Evolutionary conservation across 1,140 invertebrate species (phyloP).

Genomic region (Diuraphis noxia): DNA sequence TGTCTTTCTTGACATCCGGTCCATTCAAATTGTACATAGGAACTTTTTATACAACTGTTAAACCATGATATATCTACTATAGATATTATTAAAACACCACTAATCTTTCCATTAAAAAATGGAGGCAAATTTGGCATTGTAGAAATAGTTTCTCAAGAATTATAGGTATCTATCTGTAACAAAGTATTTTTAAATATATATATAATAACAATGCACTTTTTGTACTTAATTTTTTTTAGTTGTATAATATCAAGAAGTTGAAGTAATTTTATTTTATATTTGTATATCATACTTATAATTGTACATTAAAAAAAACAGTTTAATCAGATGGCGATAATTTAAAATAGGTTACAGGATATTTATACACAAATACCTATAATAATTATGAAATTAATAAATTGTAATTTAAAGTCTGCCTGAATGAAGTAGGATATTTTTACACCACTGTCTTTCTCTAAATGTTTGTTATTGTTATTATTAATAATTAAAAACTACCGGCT

Average conservation of each 20-base stretch:
- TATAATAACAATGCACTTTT: neutral
- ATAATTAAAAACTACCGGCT: neutral
- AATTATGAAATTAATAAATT: too few relatives aligned
- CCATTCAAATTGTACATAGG: conserved; percentile 28
- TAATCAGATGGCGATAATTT: too few relatives aligned
- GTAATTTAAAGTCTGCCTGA: too few relatives aligned
- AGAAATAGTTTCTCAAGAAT: neutral
- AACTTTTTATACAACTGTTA: neutral
- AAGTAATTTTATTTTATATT: neutral
- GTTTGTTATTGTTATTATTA: neutral
- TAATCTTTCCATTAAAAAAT: conserved; percentile 30
- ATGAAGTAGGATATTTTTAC: too few relatives aligned
- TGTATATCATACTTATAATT: too few relatives aligned
- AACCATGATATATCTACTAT: conserved; percentile 27
- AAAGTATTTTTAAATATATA: neutral
- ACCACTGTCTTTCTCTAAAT: too few relatives aligned
- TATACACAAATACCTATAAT: too few relatives aligned
- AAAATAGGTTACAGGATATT: too few relatives aligned
- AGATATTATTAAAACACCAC: conserved; percentile 21
- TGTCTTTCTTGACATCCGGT: conserved; percentile 10
- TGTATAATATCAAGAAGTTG: neutral
- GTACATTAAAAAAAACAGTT: too few relatives aligned
- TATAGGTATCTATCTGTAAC: neutral
- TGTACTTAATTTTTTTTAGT: neutral
- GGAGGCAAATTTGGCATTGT: conserved; percentile 39